Conservation (phyloP, 2,113 vertebrate genomes). For the Pelodiscus sinensis region DNA sequence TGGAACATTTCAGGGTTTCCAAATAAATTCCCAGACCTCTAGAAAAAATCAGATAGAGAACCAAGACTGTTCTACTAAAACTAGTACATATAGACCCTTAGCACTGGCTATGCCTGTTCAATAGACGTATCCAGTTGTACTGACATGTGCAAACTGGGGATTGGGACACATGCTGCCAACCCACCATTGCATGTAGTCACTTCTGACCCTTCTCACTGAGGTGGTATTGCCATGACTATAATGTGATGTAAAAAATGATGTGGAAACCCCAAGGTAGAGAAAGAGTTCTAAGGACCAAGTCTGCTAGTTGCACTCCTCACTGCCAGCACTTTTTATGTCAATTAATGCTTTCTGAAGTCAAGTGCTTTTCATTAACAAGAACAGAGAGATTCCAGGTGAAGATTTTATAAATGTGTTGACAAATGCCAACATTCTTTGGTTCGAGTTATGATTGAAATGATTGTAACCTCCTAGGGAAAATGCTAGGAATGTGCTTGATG, state of each 20-base stretch:
- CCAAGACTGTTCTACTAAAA: neutral
- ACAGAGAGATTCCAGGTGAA: slow-evolving; percentile 76
- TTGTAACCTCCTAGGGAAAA: slow-evolving; percentile 72
- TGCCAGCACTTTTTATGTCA: slow-evolving; percentile 56
- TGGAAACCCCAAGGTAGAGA: neutral
- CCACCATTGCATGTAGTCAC: neutral
- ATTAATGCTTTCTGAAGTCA: slow-evolving; percentile 66
- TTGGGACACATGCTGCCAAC: neutral
- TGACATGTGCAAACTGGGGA: neutral
- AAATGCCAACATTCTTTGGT: slow-evolving; percentile 76
- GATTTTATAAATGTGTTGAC: slow-evolving; percentile 72
- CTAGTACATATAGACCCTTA: neutral
- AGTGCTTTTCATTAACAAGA: slow-evolving; percentile 73
- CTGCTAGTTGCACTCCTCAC: slow-evolving; percentile 1
- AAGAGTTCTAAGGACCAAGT: slow-evolving; percentile 12
- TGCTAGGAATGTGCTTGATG: slow-evolving; percentile 77
- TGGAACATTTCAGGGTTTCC: neutral
- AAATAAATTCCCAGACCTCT: neutral
- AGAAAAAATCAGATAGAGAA: neutral
- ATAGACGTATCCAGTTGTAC: neutral
- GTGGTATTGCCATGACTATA: neutral
- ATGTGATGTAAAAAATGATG: neutral
- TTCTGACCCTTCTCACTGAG: neutral
- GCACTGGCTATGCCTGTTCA: neutral
- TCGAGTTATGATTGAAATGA: slow-evolving; percentile 72